Evolutionary conservation across 2,888 invertebrate species (phyloP), one percentile per base, ranked within the genome.

Genomic region (Papilio demoleus): DNA sequence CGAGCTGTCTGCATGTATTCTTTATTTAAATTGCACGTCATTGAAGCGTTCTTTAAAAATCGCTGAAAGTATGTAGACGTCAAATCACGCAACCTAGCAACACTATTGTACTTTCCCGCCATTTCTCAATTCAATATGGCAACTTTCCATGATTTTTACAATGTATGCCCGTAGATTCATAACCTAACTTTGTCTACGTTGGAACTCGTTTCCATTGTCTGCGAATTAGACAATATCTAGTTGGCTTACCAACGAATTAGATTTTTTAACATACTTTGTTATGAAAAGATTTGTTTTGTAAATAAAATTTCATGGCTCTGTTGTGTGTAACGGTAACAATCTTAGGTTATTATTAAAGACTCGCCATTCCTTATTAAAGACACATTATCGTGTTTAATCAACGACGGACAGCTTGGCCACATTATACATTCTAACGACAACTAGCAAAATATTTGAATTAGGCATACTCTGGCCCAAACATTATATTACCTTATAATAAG

Each of bases 101-200:
- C 71, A 36, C 68, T 67, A 64, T 64, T 63, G 50, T 66, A 72
- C 72, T 78, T 76, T 79, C 75, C 75, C 76, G 75, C 74, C 71
- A 66, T 68, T 70, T 67, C 69, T 65, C 70, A 70, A 71, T 70
- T 70, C 68, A 72, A 69, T 73, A 75, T 73, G 68, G 73, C 76
- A 71, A 73, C 76, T 79, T 80, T 79, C 77, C 74, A 76, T 76
- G 71, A 81, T 85, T 86, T 86, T 86, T 85, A 81, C 79, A 78
- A 82, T 77, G 76, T 77, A 78, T 73, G 75, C 79, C 69, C 31
- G 31, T 72, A 71, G 71, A 73, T 72, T 73, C 72, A 71, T 74
- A 79, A 76, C 77, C 75, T 72, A 77, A 80, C 79, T 78, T 76
- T 71, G 76, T 76, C 76, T 77, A 79, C 74, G 38, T 24, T n/a